phyloP scores from a whole-genome alignment of 2,888 invertebrate species.

The Lobophora halterata region DNA sequence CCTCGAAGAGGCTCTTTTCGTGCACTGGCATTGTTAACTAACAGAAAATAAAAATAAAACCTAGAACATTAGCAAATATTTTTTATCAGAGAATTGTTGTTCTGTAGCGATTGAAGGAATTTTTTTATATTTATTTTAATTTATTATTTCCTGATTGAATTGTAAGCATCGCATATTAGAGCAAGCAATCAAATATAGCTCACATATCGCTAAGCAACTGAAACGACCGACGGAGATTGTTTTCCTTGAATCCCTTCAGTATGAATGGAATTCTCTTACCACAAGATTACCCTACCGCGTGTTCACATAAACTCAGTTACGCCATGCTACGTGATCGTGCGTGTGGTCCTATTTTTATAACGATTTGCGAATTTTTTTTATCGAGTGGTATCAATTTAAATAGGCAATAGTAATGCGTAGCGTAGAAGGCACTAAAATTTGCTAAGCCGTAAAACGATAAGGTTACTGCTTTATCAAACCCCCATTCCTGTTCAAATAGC shows the following conservation, averaged over 20 bases:
- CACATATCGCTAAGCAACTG: no score
- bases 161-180: no score
- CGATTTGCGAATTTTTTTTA: slow-evolving; percentile 28
- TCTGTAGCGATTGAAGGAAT: no score
- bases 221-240: slow-evolving; percentile 3
- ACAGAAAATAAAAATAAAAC: no score
- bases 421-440: slow-evolving; percentile 21
- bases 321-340: slow-evolving; percentile 15
- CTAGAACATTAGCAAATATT: no score
- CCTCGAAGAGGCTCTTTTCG: no score
- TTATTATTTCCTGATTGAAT: no score
- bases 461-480: slow-evolving; percentile 15
- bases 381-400: slow-evolving; percentile 27
- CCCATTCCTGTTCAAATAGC: slow-evolving; percentile 27
- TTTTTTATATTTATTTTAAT: no score
- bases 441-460: slow-evolving; percentile 14
- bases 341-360: slow-evolving; percentile 33
- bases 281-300: slow-evolving; percentile 4
- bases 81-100: no score
- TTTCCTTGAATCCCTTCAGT: slow-evolving; percentile 6
- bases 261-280: slow-evolving; percentile 12
- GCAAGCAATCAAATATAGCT: no score
- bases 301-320: slow-evolving; percentile 17
- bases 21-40: no score
- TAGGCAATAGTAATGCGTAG: slow-evolving; percentile 28